Evolutionary conservation across 2,888 invertebrate genomes (phyloP).

Genomic region (Anorthoa munda): DNA sequence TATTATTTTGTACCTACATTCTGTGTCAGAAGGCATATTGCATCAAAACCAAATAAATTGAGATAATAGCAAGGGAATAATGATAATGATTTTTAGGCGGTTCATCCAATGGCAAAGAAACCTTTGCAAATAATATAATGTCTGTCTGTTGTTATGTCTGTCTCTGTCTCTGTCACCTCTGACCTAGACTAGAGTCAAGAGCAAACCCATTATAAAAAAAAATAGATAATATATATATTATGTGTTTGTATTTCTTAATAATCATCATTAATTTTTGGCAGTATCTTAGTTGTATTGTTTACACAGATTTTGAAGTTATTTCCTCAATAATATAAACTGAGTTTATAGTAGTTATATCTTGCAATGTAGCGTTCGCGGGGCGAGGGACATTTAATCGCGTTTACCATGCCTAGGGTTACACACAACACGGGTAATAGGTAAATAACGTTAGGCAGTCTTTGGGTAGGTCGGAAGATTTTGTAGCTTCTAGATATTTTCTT

Average conservation of each 20-base stretch:
- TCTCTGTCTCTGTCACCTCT: too few species aligned
- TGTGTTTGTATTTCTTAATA: background rate
- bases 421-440: constrained; percentile 85
- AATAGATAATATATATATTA: background rate
- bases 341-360: constrained; percentile 68
- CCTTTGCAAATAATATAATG: constrained; percentile 13
- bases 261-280: constrained; percentile 18
- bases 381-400: constrained; percentile 78
- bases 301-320: constrained; percentile 3
- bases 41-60: too few species aligned
- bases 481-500: constrained; percentile 84
- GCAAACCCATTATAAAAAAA: too few species aligned
- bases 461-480: constrained; percentile 91
- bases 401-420: constrained; percentile 82
- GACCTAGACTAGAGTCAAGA: too few species aligned
- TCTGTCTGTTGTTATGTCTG: too few species aligned
- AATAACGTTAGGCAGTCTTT: constrained; percentile 90
- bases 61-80: background rate
- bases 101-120: constrained; percentile 8
- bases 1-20: background rate
- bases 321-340: background rate
- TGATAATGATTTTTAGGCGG: background rate
- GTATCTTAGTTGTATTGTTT: constrained; percentile 12
- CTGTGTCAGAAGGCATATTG: background rate
- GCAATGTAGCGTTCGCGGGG: constrained; percentile 84